Evolutionary conservation across 2,797 vertebrate species (phyloP), one percentile per base, ranked within the genome.

Genomic region (Sandelia bainsii): DNA sequence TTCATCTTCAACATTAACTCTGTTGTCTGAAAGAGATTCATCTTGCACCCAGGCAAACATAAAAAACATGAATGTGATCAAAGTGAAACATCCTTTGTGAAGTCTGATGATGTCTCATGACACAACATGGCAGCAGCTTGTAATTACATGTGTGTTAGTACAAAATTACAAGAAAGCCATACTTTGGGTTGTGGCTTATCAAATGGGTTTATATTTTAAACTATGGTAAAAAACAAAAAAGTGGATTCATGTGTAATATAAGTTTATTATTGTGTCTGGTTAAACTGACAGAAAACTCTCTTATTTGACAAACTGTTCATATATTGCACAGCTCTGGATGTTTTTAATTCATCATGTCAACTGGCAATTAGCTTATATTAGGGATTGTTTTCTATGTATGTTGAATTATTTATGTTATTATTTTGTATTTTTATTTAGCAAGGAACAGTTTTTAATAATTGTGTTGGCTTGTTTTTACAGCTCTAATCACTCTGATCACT

Each of bases 11-110:
- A 29, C 14, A 42, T 42, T 17, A 58, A 46, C 45, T 49, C 34
- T 63, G 10, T 27, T 51, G 60, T 48, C 39, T 25, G n/a, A 27
- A 34, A 6, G 25, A 20, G 32, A 60, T 58, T 44, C 46, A 37
- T 62, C 23, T 63, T 52, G 12, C 10, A 48, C n/a, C 27, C 34
- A 50, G 4, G 1, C 44, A 62, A 69, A 53, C 27, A 49, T 45
- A 54, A 64, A 59, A 74, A 27, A 23, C 27, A 11, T 62, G 23
- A 17, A 37, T 62, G 60, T 52, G 25, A 79, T 65, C 37, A 57
- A 48, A 71, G 61, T 51, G 53, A 42, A 48, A 52, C 27, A 50
- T 69, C n/a, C 29, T 68, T 39, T 53, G 22, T 56, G 32, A 48
- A 40, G 32, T 2, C 39, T 62, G 20, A 8, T 65, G 54, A 2